Evolutionary conservation across 2,888 invertebrate species (phyloP).

Genomic region (Chironomus tentans): DNA sequence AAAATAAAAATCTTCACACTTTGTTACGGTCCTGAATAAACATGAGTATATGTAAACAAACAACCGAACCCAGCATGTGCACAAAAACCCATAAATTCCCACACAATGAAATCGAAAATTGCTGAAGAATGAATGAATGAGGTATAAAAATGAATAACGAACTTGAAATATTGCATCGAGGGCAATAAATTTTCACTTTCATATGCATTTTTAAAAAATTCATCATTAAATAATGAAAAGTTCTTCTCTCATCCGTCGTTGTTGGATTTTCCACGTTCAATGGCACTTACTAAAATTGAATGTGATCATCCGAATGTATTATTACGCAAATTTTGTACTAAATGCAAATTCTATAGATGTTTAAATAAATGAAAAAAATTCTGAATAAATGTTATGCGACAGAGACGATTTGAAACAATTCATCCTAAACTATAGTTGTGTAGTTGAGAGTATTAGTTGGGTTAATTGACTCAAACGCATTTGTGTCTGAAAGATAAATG

Average conservation of each 20-base stretch:
- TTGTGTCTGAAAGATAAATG: too few species aligned
- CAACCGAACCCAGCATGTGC: too few species aligned
- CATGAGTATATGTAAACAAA: too few species aligned
- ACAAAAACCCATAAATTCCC: too few species aligned
- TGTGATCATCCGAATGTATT: not conserved
- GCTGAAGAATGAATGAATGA: not conserved
- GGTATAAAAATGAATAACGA: not conserved
- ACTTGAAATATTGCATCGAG: not conserved
- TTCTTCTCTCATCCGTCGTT: not conserved
- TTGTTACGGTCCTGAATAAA: too few species aligned
- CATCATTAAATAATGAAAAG: not conserved
- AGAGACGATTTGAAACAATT: too few species aligned
- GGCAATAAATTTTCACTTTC: constrained; percentile 12
- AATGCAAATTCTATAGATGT: constrained; percentile 17
- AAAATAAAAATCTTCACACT: too few species aligned
- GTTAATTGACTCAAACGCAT: too few species aligned
- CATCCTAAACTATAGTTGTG: too few species aligned
- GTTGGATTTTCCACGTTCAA: not conserved
- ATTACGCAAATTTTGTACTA: constrained; percentile 26
- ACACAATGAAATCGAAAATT: too few species aligned
- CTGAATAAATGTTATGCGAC: not conserved
- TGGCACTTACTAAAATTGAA: not conserved
- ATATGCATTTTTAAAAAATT: not conserved
- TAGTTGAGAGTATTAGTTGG: too few species aligned
- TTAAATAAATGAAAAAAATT: not conserved